Base-by-base conservation (phyloP, 1,140 invertebrate species). In the Musca vetustissima region DNA sequence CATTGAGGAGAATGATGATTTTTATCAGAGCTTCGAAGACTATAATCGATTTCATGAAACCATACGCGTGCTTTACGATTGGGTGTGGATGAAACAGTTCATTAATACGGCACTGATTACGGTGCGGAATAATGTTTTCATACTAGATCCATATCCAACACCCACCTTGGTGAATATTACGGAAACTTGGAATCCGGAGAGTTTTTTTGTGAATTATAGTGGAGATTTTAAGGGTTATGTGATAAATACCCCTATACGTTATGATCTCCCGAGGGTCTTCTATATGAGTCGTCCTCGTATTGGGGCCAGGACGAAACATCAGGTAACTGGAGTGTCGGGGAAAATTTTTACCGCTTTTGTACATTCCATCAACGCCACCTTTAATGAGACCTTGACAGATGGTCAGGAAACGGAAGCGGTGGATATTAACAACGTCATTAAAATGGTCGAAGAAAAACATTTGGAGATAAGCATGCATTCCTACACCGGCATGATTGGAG, bases 401-500 rank as follows among this genome's bases (percentile, higher is more conserved):
- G 11, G 47, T 57, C 21, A 0, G 21, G 53, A 59, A 7, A 67
- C 69, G n/a, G 64, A 74, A n/a, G 67, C 71, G 0, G 25, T 43
- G 0, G 55, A 66, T 4, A 67, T 80, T 7, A 73, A 75, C 9
- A 13, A 25, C 15, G n/a, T 70, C 1, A 43, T 70, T 4, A 53
- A 59, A 8, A 24, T 50, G n/a, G 19, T 70, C 8, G 24, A 22
- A 11, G 65, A 70, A 49, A 49, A 66, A 43, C 24, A 24, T 17
- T 24, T 78, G 25, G 78, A 80, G 57, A 77, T 77, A 0, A 49
- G 77, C 7, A 76, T 80, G 3, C 76, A 80, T 64, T 77, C 78
- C 0, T 77, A 73, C 21, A 80, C 78, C 0, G 76, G 74, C 14
- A 55, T 70, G 24, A 48, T 61, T 13, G 43, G 64, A 22, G 66